These are phyloP conservation scores for Ctenosaura bakeri DNA, from an alignment of 2,797 vertebrate species.

Conservation along the genomic window DNA sequence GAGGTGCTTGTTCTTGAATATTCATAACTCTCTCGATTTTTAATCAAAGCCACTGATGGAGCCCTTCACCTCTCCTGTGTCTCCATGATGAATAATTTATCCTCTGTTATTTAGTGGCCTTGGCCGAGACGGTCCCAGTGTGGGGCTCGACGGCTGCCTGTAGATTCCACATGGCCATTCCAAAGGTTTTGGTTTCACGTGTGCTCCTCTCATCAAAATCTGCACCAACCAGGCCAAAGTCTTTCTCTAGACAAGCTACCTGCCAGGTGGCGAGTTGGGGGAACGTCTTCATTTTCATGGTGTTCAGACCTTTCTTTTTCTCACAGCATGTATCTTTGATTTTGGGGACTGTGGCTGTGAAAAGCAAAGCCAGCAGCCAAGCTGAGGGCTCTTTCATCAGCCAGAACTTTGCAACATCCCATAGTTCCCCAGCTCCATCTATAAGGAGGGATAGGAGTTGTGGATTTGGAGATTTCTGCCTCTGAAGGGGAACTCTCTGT, in stretches of 20 bases:
- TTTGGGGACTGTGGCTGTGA: fast-evolving
- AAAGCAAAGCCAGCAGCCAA: too few species aligned
- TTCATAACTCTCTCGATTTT: conserved; percentile 89
- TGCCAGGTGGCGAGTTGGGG: conserved; percentile 83
- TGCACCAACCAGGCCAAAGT: conserved; percentile 75
- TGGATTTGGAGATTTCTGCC: neutral
- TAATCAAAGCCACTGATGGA: conserved; percentile 91
- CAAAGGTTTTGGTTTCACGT: conserved; percentile 90
- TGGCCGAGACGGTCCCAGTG: conserved; percentile 77
- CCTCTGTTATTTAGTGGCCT: conserved; percentile 81
- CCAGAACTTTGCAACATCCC: too few species aligned
- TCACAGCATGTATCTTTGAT: fast-evolving
- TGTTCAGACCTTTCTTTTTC: neutral
- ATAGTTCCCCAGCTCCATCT: too few species aligned
- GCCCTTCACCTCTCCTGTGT: conserved; percentile 78
- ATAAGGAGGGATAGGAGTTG: neutral
- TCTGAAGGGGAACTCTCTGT: neutral
- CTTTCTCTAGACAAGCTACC: conserved; percentile 84
- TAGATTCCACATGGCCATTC: conserved; percentile 87
- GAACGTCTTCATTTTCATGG: conserved; percentile 63
- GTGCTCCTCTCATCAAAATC: conserved; percentile 89
- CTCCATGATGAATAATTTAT: conserved; percentile 89
- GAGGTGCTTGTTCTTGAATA: conserved; percentile 83
- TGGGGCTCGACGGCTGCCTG: conserved; percentile 84
- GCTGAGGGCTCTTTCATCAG: neutral